These are phyloP conservation scores for Tarsius wallacei DNA, from an alignment of 2,797 vertebrate genomes.

Conservation along the genomic window DNA sequence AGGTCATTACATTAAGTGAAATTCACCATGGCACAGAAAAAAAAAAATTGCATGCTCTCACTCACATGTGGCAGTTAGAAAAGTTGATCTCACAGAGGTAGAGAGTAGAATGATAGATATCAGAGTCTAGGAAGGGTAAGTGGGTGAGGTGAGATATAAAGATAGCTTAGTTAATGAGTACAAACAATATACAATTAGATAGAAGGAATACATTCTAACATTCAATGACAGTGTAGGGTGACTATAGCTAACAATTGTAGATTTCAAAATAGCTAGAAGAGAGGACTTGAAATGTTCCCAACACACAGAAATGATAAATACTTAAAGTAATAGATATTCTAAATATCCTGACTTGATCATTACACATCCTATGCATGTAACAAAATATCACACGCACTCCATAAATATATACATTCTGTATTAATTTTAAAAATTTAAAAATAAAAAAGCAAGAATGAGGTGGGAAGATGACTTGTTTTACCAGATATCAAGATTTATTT, in stretches of 20 bases:
- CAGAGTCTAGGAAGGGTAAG: background rate
- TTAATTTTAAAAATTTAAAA: background rate
- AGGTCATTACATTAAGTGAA: background rate
- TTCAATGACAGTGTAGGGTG: background rate
- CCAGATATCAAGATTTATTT: conserved; percentile 44
- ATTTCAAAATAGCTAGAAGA: background rate
- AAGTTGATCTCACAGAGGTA: background rate
- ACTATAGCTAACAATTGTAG: background rate
- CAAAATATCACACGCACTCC: background rate
- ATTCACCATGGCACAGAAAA: background rate
- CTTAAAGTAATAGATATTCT: background rate
- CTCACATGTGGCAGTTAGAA: background rate
- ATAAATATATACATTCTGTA: background rate
- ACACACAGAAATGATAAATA: background rate
- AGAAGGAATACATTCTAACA: background rate
- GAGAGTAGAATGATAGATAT: background rate
- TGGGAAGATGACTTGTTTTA: background rate
- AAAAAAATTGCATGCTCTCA: background rate
- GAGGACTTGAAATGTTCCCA: background rate
- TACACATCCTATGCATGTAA: background rate
- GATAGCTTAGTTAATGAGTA: background rate
- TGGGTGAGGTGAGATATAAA: background rate
- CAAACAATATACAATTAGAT: background rate
- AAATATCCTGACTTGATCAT: background rate
- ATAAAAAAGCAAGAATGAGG: background rate